phyloP scores from a whole-genome alignment of 2,113 vertebrate genomes.

The Copsychus sechellarum region DNA sequence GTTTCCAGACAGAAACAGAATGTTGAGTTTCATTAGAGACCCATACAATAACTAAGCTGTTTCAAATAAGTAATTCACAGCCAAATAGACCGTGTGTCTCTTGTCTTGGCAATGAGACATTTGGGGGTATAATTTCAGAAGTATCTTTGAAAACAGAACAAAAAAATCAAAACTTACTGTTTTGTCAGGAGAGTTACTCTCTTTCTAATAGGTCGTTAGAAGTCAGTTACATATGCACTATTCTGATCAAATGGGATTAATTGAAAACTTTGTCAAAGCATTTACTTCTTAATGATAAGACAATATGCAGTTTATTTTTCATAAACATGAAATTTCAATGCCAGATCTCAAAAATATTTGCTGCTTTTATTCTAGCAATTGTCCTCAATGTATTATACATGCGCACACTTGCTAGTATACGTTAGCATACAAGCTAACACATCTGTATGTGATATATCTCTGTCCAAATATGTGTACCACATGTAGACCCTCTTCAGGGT shows the following conservation, averaged over 20 bases:
- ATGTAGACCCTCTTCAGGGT: background rate
- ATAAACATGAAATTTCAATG: background rate
- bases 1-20: constrained; percentile 27
- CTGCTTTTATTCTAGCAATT: background rate
- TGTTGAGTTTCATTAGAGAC: constrained; percentile 39
- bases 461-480: background rate
- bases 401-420: background rate
- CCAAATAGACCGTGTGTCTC: background rate
- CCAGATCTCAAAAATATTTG: background rate
- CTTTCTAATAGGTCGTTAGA: background rate
- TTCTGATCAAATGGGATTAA: background rate
- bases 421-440: background rate
- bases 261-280: background rate
- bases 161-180: background rate
- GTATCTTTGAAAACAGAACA: background rate
- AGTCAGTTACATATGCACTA: background rate
- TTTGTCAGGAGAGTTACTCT: background rate
- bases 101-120: background rate
- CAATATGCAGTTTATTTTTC: background rate
- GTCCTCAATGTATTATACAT: background rate
- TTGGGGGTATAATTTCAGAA: background rate
- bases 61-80: constrained; percentile 24
- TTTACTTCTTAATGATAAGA: background rate
- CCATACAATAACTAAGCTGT: background rate
- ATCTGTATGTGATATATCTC: too few species aligned